A percentile compares a stretch with the other conserved stretches of the same genome.
These are phyloP conservation scores for Rhagonycha fulva DNA, from an alignment of 2,888 invertebrate species.

Conservation along the genomic window DNA sequence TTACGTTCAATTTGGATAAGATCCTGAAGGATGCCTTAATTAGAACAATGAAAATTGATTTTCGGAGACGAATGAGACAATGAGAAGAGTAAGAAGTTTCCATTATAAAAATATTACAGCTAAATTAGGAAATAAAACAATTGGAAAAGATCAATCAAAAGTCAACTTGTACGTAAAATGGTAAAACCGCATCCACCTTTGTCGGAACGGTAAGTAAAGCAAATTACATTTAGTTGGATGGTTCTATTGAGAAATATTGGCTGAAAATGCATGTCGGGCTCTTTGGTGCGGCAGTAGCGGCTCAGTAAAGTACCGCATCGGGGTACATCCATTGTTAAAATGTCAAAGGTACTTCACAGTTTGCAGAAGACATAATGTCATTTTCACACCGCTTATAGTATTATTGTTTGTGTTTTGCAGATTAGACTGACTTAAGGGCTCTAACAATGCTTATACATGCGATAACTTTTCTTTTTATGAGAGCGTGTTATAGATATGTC, in stretches of 20 bases:
- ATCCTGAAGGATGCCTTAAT: background rate
- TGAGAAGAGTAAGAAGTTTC: background rate
- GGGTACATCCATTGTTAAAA: slow-evolving; percentile 47
- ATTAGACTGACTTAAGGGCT: slow-evolving; percentile 39
- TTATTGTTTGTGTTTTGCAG: slow-evolving; percentile 53
- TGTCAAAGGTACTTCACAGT: slow-evolving; percentile 53
- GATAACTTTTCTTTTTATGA: slow-evolving; percentile 9
- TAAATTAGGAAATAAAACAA: background rate
- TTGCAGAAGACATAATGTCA: slow-evolving; percentile 53
- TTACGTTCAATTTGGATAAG: background rate
- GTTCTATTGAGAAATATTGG: slow-evolving; percentile 46
- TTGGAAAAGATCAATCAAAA: slow-evolving; percentile 1
- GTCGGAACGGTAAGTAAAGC: slow-evolving; percentile 38
- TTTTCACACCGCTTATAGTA: slow-evolving; percentile 52
- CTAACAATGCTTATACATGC: slow-evolving; percentile 18
- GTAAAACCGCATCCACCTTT: slow-evolving; percentile 27
- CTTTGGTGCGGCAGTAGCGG: slow-evolving; percentile 45
- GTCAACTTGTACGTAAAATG: slow-evolving; percentile 11
- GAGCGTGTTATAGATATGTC: slow-evolving; percentile 6
- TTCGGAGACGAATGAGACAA: background rate
- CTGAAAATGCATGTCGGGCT: slow-evolving; percentile 36
- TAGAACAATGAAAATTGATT: background rate
- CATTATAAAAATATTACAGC: background rate
- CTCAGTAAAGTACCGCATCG: slow-evolving; percentile 53
- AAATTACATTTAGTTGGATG: slow-evolving; percentile 52